Conservation (phyloP, 1,140 invertebrate genomes). For the Dreissena polymorpha region DNA sequence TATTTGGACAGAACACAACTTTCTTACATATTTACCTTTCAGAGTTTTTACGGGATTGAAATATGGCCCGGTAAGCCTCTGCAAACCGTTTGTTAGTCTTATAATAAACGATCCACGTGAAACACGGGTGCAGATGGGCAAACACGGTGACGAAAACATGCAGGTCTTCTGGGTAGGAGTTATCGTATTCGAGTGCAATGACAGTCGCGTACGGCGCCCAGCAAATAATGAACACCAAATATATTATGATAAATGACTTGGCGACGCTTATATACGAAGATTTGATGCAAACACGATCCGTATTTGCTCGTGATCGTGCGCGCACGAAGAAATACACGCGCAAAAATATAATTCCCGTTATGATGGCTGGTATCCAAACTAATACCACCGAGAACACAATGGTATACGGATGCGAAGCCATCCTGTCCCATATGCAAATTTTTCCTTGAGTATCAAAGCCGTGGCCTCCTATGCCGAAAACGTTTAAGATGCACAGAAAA, state of each 20-base stretch:
- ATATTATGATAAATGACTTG: constrained; percentile 64
- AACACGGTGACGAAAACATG: constrained; percentile 60
- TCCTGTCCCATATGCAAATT: constrained; percentile 70
- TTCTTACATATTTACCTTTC: too few species aligned
- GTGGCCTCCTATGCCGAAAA: constrained; percentile 67
- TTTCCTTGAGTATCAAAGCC: constrained; percentile 68
- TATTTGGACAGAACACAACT: too few species aligned
- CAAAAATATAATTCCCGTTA: constrained; percentile 65
- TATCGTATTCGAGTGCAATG: constrained; percentile 54
- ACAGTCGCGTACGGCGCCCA: constrained; percentile 67
- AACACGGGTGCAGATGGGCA: constrained; percentile 66
- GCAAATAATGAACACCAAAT: constrained; percentile 61
- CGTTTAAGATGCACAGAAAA: constrained; percentile 60
- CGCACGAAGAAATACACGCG: constrained; percentile 64
- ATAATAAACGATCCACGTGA: constrained; percentile 69
- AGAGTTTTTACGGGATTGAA: not conserved
- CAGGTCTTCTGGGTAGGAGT: constrained; percentile 48
- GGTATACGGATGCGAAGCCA: constrained; percentile 69
- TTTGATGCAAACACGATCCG: too few species aligned
- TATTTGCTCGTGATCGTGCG: constrained; percentile 28
- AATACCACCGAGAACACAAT: constrained; percentile 67
- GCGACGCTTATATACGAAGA: constrained; percentile 40
- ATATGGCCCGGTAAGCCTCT: constrained; percentile 46
- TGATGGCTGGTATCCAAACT: constrained; percentile 67
- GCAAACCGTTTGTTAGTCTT: constrained; percentile 62